These are phyloP conservation scores for Myotis brandtii DNA, from an alignment of 2,113 vertebrate species.

Conservation along the genomic window DNA sequence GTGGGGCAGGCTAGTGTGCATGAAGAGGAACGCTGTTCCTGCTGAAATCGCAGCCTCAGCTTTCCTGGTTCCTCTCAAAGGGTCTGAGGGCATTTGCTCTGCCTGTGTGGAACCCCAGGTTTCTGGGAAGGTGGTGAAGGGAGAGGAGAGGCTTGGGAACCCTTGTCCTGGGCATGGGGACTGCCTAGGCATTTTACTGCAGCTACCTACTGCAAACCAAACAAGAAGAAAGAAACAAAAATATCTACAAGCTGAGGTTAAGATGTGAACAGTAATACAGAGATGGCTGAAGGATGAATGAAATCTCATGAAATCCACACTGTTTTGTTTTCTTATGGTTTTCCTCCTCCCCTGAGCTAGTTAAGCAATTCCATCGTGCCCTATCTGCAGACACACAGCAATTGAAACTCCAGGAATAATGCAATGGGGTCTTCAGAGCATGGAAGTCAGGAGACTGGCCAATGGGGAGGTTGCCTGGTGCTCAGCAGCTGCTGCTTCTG, in stretches of 20 bases:
- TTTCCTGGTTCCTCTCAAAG: conserved; percentile 51
- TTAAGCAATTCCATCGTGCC: conserved; percentile 86
- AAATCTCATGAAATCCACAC: conserved; percentile 94
- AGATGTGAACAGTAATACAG: conserved; percentile 84
- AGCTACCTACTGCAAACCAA: conserved; percentile 80
- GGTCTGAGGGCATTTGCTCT: neutral
- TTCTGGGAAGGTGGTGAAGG: conserved; percentile 46
- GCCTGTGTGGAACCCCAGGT: neutral
- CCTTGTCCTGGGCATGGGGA: neutral
- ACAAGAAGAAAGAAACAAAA: conserved; percentile 51
- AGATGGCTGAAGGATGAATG: conserved; percentile 91
- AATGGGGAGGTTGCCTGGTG: conserved; percentile 77
- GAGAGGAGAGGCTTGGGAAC: neutral
- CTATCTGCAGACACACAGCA: conserved; percentile 87
- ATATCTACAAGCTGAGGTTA: conserved; percentile 84
- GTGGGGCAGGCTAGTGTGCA: conserved; percentile 26
- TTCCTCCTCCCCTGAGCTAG: conserved; percentile 85
- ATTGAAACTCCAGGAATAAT: conserved; percentile 81
- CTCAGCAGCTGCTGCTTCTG: conserved; percentile 62
- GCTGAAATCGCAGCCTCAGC: conserved; percentile 10
- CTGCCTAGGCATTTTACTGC: conserved; percentile 77
- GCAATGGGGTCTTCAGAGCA: conserved; percentile 82
- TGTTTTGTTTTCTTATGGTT: conserved; percentile 82
- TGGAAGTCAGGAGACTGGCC: conserved; percentile 78
- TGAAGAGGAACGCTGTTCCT: conserved; percentile 25